These are phyloP conservation scores for Coranthus polyacanthus DNA, from an alignment of 2,797 vertebrate genomes.

Conservation along the genomic window DNA sequence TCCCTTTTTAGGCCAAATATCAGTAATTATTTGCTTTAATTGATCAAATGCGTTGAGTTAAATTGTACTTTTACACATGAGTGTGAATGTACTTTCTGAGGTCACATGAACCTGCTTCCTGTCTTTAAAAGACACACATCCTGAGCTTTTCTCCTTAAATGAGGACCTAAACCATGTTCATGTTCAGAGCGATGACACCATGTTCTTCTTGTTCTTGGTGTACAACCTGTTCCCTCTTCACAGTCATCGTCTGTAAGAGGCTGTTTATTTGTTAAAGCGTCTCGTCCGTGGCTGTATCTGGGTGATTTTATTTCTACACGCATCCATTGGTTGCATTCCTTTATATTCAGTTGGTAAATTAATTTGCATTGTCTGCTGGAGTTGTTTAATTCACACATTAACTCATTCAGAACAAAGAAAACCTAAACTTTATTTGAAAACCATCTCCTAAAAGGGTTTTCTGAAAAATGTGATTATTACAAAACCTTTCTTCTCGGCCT, in stretches of 20 bases:
- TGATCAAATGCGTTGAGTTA: neutral
- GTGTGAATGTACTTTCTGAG: constrained; percentile 8
- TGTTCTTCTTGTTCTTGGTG: neutral
- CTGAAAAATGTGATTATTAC: too few species aligned
- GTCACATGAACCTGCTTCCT: constrained; percentile 1
- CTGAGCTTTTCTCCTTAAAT: neutral
- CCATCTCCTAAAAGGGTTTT: too few species aligned
- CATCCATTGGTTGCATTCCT: too few species aligned
- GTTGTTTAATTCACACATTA: too few species aligned
- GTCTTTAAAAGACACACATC: neutral
- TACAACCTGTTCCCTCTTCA: constrained; percentile 41
- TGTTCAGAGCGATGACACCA: neutral
- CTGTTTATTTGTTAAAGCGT: constrained; percentile 25
- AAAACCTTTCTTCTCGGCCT: too few species aligned
- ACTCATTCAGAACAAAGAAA: too few species aligned
- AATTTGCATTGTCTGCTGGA: too few species aligned
- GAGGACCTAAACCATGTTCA: neutral
- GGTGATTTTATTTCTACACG: too few species aligned
- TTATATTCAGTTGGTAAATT: too few species aligned
- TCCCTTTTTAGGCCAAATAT: neutral
- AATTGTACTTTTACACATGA: constrained; percentile 2
- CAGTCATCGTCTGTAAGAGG: constrained; percentile 25
- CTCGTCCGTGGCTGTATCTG: too few species aligned
- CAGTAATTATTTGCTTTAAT: neutral
- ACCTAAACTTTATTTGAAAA: too few species aligned